These are phyloP conservation scores for Nasalis larvatus DNA, from an alignment of 2,113 vertebrate genomes.

Conservation along the genomic window DNA sequence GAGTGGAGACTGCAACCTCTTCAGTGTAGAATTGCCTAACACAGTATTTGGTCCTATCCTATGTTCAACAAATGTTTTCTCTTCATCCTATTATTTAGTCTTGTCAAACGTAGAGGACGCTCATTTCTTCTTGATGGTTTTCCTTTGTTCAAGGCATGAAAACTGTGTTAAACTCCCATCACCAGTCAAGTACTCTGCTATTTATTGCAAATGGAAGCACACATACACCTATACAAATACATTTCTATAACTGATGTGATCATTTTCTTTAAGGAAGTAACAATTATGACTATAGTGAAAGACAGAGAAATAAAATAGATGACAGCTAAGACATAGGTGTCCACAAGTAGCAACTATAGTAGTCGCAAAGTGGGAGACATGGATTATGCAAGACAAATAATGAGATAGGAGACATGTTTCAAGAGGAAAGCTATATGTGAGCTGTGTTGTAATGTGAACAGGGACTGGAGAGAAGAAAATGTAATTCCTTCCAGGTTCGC, in stretches of 20 bases:
- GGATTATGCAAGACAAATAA: background rate
- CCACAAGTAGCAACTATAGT: background rate
- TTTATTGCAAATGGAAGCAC: background rate
- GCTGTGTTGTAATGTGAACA: background rate
- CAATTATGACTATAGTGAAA: no score
- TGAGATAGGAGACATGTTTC: background rate
- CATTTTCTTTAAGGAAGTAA: background rate
- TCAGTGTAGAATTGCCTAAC: background rate
- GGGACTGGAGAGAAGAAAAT: background rate
- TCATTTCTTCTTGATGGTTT: background rate
- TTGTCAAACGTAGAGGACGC: background rate
- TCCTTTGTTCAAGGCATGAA: background rate
- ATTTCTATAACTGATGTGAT: background rate
- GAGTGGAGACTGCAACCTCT: background rate
- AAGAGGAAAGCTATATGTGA: background rate
- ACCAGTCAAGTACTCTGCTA: background rate
- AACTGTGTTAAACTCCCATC: background rate
- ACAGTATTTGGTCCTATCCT: background rate
- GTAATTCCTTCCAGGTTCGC: background rate
- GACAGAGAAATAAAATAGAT: background rate
- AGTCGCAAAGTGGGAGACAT: background rate
- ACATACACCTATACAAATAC: background rate
- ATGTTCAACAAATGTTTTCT: background rate
- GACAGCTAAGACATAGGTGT: background rate
- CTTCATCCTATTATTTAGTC: background rate